phyloP scores from a whole-genome alignment of 2,113 vertebrate genomes.

The Nycticebus coucang region DNA sequence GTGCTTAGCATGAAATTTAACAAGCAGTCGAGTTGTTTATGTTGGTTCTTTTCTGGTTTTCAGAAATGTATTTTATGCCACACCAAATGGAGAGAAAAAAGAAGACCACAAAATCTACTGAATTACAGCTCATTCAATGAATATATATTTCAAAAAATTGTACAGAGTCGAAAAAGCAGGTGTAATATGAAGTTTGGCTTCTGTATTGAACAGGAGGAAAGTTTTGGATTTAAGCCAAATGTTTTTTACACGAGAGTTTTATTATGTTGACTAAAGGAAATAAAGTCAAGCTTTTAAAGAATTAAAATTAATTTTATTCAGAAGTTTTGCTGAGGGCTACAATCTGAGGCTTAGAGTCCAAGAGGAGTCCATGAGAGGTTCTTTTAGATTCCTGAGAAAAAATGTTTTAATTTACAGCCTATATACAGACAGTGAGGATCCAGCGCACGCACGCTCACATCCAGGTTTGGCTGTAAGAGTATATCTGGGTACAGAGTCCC shows the following conservation, averaged over 20 bases:
- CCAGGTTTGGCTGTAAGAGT: too few relatives aligned
- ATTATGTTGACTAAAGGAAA: background rate
- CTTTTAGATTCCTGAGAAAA: too few relatives aligned
- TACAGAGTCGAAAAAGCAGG: background rate
- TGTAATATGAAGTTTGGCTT: slow-evolving; percentile 25
- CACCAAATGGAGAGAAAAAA: slow-evolving; percentile 50
- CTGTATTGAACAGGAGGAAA: slow-evolving; percentile 1
- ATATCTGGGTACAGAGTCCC: too few relatives aligned
- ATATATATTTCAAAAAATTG: background rate
- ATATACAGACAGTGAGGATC: too few relatives aligned
- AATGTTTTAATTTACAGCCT: too few relatives aligned
- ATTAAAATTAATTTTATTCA: too few relatives aligned
- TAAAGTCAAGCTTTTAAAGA: too few relatives aligned
- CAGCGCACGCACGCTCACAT: too few relatives aligned
- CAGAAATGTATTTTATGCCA: slow-evolving; percentile 42
- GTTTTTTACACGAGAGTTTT: background rate
- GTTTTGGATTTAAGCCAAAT: slow-evolving; percentile 7
- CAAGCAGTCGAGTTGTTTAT: slow-evolving; percentile 41
- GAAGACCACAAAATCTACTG: slow-evolving; percentile 30
- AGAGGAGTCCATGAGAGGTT: too few relatives aligned
- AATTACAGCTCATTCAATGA: slow-evolving; percentile 48
- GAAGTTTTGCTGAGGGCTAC: too few relatives aligned
- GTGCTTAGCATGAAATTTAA: slow-evolving; percentile 64
- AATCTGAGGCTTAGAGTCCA: too few relatives aligned
- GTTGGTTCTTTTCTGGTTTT: slow-evolving; percentile 23